phyloP scores from a whole-genome alignment of 64 coral and sea anemone genomes.

The Actinia equina region DNA sequence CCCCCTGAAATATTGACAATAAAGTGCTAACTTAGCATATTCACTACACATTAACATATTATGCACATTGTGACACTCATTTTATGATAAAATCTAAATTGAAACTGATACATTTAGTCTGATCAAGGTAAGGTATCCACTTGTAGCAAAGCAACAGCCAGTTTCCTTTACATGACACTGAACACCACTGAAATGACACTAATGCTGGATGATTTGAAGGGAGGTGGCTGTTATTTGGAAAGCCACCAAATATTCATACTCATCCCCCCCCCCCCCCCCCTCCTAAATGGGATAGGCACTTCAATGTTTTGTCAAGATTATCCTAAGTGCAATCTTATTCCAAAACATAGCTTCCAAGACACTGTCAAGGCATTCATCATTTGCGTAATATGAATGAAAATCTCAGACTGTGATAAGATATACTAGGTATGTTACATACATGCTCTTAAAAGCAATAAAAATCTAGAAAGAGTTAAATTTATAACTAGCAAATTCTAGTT shows the following conservation, averaged over 20 bases:
- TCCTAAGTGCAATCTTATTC: neutral
- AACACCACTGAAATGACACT: too few relatives aligned
- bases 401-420: neutral
- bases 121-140: neutral
- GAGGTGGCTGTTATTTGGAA: too few relatives aligned
- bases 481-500: neutral
- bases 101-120: neutral
- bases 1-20: slow-evolving; percentile 8
- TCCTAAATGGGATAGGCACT: too few relatives aligned
- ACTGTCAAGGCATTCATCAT: neutral
- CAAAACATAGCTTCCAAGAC: neutral
- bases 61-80: neutral
- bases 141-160: neutral
- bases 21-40: neutral
- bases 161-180: too few relatives aligned
- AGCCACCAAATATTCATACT: neutral
- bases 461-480: neutral
- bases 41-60: neutral
- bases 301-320: neutral
- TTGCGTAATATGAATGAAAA: neutral
- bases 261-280: too few relatives aligned
- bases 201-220: too few relatives aligned
- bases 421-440: neutral
- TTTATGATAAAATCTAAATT: neutral
- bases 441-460: slow-evolving; percentile 4